Percentiles rank a stretch among this genome's conserved stretches.
Evolutionary conservation across 2,888 invertebrate species (phyloP).

Genomic region (Hedychridium roseum): DNA sequence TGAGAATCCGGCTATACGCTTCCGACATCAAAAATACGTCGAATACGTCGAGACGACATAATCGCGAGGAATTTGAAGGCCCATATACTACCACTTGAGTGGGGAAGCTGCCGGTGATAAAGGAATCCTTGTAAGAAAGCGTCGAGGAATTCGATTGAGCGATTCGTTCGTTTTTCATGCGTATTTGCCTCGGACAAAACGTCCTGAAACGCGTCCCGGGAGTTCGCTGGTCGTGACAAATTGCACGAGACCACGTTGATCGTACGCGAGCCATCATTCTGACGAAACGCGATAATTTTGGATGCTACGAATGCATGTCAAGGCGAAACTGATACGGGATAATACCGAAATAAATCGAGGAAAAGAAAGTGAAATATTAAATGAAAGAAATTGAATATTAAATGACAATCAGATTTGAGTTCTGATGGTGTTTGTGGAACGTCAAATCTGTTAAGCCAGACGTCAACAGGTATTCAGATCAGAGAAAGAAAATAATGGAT

Average conservation of each 20-base stretch:
- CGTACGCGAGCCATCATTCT: constrained; percentile 30
- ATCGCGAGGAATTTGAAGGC: too few relatives aligned
- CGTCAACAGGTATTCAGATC: too few relatives aligned
- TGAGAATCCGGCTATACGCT: too few relatives aligned
- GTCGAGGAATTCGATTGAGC: constrained; percentile 35
- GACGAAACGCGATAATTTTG: constrained; percentile 33
- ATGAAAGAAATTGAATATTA: background rate
- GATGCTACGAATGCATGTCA: background rate
- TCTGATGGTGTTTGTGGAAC: too few relatives aligned
- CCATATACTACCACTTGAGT: too few relatives aligned
- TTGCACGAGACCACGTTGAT: constrained; percentile 29
- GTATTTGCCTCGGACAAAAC: constrained; percentile 15
- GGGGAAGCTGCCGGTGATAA: constrained; percentile 21
- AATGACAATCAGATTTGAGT: too few relatives aligned
- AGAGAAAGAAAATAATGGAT: too few relatives aligned
- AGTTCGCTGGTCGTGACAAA: constrained; percentile 31
- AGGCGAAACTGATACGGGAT: background rate
- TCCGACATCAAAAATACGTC: too few relatives aligned
- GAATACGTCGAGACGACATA: constrained; percentile 5
- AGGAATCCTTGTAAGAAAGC: constrained; percentile 32
- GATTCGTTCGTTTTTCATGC: constrained; percentile 27
- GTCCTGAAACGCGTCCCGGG: constrained; percentile 13
- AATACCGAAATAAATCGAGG: background rate
- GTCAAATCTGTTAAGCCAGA: too few relatives aligned
- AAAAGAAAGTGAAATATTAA: background rate